Evolutionary conservation across 2,113 vertebrate species (phyloP).

Genomic region (Pan troglodytes): NHGRI_mPanTro3-v2.1_pri NC_072407.2:97401001-97401500

Average conservation of each 20-base stretch:
- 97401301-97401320: not conserved
- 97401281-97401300: not conserved
- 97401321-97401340: not conserved
- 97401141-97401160: conserved; percentile 21
- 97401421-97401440: not conserved
- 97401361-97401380: not conserved
- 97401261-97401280: not conserved
- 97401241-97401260: not conserved
- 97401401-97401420: not conserved
- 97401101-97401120: not conserved
- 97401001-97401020: not conserved
- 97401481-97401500: not conserved
- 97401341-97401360: not conserved
- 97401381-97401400: not conserved
- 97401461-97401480: not conserved
- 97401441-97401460: not conserved
- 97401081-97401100: not conserved
- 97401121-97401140: not conserved
- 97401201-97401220: not conserved
- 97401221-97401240: not conserved
- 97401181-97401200: not conserved
- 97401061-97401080: not conserved
- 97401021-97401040: not conserved
- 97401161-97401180: conserved; percentile 11
- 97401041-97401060: not conserved